Evolutionary conservation across 2,888 invertebrate genomes (phyloP), one percentile per base, ranked within the genome.

Genomic region (Hypena proboscidalis): DNA sequence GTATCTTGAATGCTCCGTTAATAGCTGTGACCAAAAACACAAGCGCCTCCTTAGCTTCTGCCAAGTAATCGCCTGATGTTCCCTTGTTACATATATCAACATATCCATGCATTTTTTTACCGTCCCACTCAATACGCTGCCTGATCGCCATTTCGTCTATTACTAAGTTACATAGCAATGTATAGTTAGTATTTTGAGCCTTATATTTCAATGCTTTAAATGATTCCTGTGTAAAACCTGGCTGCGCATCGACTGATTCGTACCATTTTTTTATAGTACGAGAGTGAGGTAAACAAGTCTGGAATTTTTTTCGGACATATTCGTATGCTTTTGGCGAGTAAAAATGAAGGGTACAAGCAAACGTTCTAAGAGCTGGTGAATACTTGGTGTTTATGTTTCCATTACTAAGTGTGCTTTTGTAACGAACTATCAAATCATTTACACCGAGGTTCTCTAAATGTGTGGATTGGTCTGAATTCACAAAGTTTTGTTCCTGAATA

Each of bases 131-230:
- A 1, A 23, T n/a, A n/a, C 10, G 14, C 4, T 39, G 11, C n/a
- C 5, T 23, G 0, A 47, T 47, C 4, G 42, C 38, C 48, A 48
- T 52, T 31, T 52, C 47, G 6, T 48, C 52, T 1, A 39, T n/a
- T 1, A 33, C 23, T 19, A 38, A 23, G 4, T 10, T 13, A 29
- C 37, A 37, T 1, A 27, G 7, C 4, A 37, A 7, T 19, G 22
- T 29, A 5, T 29, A 1, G 2, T 17, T 1, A 6, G 26, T 13
- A 1, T 8, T 1, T 3, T 3, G 1, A 9, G 14, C 27, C 22
- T 35, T 45, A 6, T 9, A 1, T 17, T 23, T 34, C 6, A 44
- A 2, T 8, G 31, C 31, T 14, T 31, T 21, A 1, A 48, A 39
- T 6, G 43, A 30, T 19, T 47, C 47, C 2, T n/a, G n/a, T 0